Percentiles rank a stretch among this genome's conserved stretches.
These are phyloP conservation scores for Phlogophora meticulosa DNA, from an alignment of 2,888 invertebrate species.

Conservation along the genomic window DNA sequence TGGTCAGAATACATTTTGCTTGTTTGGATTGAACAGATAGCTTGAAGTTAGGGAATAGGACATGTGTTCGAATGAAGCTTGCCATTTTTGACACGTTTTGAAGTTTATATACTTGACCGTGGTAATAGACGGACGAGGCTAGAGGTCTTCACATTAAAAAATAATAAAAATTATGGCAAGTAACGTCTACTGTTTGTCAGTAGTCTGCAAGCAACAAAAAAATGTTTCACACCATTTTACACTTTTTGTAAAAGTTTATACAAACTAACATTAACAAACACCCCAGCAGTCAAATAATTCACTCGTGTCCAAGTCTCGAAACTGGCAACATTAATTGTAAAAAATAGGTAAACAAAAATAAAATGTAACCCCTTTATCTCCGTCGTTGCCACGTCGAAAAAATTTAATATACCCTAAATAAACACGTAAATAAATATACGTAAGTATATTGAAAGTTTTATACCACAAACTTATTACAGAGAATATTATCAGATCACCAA, in stretches of 20 bases:
- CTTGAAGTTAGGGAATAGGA: slow-evolving; percentile 56
- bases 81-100: slow-evolving; percentile 68
- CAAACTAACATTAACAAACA: slow-evolving; percentile 6
- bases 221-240: slow-evolving; percentile 20
- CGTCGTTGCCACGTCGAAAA: slow-evolving; percentile 47
- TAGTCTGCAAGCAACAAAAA: background rate
- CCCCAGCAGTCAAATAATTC: slow-evolving; percentile 2
- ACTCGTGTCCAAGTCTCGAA: slow-evolving; percentile 1
- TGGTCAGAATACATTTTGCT: slow-evolving; percentile 59
- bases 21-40: slow-evolving; percentile 52
- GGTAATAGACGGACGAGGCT: slow-evolving; percentile 32
- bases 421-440: slow-evolving; percentile 47
- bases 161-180: background rate
- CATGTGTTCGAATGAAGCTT: slow-evolving; percentile 63
- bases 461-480: slow-evolving; percentile 49
- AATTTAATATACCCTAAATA: slow-evolving; percentile 31
- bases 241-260: slow-evolving; percentile 26
- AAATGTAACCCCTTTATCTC: slow-evolving; percentile 7
- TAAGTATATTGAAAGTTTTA: slow-evolving; percentile 51
- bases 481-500: slow-evolving; percentile 61
- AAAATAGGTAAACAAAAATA: background rate
- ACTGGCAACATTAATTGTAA: background rate
- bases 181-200: background rate
- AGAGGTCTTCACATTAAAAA: background rate
- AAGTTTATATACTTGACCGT: slow-evolving; percentile 55